A percentile compares a stretch with the other conserved stretches of the same genome.
Evolutionary conservation across 2,888 invertebrate species (phyloP).

Genomic region (Thecophora atra): DNA sequence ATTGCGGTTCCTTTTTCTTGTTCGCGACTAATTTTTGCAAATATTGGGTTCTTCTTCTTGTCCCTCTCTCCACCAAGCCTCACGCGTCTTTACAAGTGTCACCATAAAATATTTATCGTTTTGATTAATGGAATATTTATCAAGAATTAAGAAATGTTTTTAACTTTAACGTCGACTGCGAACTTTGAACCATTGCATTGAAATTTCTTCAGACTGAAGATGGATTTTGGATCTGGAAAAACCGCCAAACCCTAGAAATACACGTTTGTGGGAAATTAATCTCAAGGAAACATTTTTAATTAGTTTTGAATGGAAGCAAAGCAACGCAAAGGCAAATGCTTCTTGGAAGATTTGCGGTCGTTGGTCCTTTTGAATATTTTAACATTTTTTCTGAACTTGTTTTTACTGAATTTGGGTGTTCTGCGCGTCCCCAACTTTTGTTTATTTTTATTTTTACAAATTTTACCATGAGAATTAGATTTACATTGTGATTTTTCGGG

Average conservation of each 20-base stretch:
- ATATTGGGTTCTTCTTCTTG: too few species aligned
- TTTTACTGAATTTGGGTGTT: neutral
- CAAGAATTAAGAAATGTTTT: constrained; percentile 21
- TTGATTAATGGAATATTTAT: constrained; percentile 50
- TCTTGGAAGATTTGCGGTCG: constrained; percentile 57
- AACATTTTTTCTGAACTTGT: constrained; percentile 48
- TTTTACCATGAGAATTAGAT: constrained; percentile 33
- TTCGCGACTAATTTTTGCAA: too few species aligned
- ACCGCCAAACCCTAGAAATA: constrained; percentile 33
- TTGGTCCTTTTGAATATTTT: constrained; percentile 52
- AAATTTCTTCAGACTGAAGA: too few species aligned
- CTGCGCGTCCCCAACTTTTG: neutral
- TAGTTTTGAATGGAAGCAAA: constrained; percentile 54
- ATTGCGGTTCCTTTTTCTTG: neutral
- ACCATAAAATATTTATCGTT: constrained; percentile 49
- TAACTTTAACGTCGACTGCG: neutral
- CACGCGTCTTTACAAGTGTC: constrained; percentile 6
- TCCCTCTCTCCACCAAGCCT: neutral
- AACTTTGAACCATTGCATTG: too few species aligned
- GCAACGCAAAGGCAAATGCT: constrained; percentile 42
- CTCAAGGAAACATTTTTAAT: constrained; percentile 57
- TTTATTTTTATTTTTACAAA: constrained; percentile 37
- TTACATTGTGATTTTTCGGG: constrained; percentile 36
- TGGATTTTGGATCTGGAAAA: neutral
- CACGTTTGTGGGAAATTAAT: constrained; percentile 47